phyloP scores from a whole-genome alignment of 35 echinoderm and acorn worm species.

The Lytechinus variegatus region DNA sequence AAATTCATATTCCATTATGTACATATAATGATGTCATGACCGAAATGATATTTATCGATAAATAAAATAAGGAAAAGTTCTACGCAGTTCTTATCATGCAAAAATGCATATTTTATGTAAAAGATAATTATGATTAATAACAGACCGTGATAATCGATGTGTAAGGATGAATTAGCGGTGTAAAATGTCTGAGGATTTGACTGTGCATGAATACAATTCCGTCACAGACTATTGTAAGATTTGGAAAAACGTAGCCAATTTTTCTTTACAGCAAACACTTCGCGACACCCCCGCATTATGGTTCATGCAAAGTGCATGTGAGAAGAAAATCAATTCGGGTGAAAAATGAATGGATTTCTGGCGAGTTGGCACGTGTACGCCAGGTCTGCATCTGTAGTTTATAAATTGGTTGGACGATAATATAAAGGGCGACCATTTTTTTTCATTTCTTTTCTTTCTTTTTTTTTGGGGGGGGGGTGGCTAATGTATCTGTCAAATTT shows the following conservation, averaged over 20 bases:
- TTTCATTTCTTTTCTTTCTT: background rate
- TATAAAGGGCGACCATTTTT: background rate
- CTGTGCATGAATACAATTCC: background rate
- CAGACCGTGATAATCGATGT: too few species aligned
- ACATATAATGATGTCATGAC: too few species aligned
- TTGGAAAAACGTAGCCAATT: background rate
- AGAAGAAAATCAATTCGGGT: background rate
- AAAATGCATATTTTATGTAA: too few species aligned
- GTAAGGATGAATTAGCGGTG: background rate
- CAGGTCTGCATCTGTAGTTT: background rate
- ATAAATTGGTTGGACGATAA: background rate
- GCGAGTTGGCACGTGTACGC: background rate
- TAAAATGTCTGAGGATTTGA: background rate
- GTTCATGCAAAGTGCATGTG: slow-evolving; percentile 2
- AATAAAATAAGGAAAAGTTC: too few species aligned
- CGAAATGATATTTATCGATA: too few species aligned
- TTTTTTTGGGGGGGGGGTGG: background rate
- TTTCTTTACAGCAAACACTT: background rate
- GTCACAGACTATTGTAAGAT: background rate
- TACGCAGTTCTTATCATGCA: too few species aligned
- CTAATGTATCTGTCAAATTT: background rate
- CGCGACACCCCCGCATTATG: background rate
- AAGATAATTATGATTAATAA: too few species aligned
- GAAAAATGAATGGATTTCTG: background rate
- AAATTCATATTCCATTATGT: too few species aligned